Base-by-base conservation (phyloP, 2,797 vertebrate species). In the Tachyglossus aculeatus region DNA sequence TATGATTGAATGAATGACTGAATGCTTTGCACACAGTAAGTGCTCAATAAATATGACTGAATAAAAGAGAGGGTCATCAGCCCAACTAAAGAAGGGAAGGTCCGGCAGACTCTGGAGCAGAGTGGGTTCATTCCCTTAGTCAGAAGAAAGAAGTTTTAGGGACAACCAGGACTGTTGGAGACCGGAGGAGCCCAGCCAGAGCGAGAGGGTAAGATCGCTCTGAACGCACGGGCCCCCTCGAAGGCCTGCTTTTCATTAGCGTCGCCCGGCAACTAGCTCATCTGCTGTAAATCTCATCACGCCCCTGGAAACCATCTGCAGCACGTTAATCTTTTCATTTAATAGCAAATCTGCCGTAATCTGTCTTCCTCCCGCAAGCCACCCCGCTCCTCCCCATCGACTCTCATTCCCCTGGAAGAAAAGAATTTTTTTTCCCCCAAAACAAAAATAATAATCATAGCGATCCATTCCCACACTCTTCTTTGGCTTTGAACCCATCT, bases 201-300 rank as follows among this genome's bases (percentile, higher is more conserved):
- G 21, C 59, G 16, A 53, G 48, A 63, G 56, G 65, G 73, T 77
- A 67, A 82, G 84, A 88, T 87, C 86, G 79, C 82, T 86, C 84
- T 83, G 66, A 81, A 79, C 85, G 69, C 51, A 21, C 58, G 57
- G 84, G 59, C 57, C 74, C 78, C 83, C 87, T 88, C 80, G 11
- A 56, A 88, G 85, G 86, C 66, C 90, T 93, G 90, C 78, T 92
- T 91, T 91, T 88, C 88, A 91, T 93, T 91, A 93, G 81, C 25
- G 69, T 86, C 14, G 22, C 91, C 85, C 84, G 79, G 88, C 90
- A 91, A 92, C 89, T 18, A 67, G 74, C 86, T 90, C 89, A 80
- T 92, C 89, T 86, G 81, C 87, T 75, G 83, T 85, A 88, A 91
- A 92, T 86, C 89, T 89, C 91, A 86, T 89, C 87, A 75, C 71